Evolutionary conservation across 2,113 vertebrate genomes (phyloP), one percentile per base, ranked within the genome.

Genomic region (Nibea coibor): DNA sequence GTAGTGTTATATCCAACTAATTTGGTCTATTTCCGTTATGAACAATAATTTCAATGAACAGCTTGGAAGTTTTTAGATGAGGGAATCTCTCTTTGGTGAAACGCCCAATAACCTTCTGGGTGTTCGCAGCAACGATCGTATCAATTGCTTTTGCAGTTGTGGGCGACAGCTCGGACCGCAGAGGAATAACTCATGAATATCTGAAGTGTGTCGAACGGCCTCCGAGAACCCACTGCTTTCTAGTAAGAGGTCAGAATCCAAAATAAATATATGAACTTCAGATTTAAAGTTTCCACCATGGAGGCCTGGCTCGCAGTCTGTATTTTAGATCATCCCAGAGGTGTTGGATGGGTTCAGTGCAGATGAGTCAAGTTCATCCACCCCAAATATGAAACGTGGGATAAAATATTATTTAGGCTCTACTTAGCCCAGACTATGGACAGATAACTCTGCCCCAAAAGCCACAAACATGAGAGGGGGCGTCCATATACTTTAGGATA

Each of bases 401-500:
- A 0, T 48, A n/a, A 72, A 48, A 35, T 12, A 20, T 59, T 15
- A 7, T 11, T 72, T 17, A 16, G 17, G 16, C 4, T 8, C 35
- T n/a, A 31, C 4, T 9, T 6, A 19, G 2, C 3, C 5, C 26
- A 54, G 69, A 43, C 31, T 26, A 3, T 26, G 5, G 5, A 42
- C 24, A 19, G 28, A 20, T 17, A 57, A 9, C 16, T 7, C 7
- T 5, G 8, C 10, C 53, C 6, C 4, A 24, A n/a, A 26, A n/a
- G 31, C 10, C 5, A 50, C 8, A 39, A 7, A 24, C 8, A 17
- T n/a, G 15, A 9, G 5, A 58, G 10, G 7, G 4, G 10, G 16
- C 61, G 58, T 78, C 73, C 22, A 28, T 47, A 6, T 59, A 66
- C 64, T 50, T 85, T 26, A 75, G 75, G 19, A 19, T 35, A 39